Conservation (phyloP, 2,888 invertebrate species). For the Pyrrhopygopsis socrates region DNA sequence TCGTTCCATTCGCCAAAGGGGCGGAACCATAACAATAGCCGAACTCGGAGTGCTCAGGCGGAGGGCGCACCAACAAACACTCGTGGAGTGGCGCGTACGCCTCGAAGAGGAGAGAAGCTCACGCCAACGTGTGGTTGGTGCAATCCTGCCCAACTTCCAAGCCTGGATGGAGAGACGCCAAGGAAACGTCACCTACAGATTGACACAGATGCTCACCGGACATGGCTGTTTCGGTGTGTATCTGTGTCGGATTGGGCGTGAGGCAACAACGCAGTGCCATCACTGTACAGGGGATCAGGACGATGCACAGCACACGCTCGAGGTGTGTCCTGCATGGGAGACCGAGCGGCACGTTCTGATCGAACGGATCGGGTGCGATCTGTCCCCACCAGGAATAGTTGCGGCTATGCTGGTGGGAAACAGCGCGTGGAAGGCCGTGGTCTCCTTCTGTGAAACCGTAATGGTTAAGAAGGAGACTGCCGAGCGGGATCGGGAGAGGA, state of each 20-base stretch:
- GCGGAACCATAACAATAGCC: background rate
- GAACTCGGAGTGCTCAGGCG: background rate
- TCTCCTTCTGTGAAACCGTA: conserved; percentile 25
- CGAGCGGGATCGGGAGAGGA: conserved; percentile 14
- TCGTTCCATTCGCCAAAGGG: background rate
- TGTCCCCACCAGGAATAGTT: conserved; percentile 17
- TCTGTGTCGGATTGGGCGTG: conserved; percentile 25
- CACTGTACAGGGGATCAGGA: conserved; percentile 9
- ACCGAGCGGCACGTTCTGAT: conserved; percentile 2
- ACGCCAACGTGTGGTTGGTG: background rate
- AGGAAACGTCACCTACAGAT: conserved; percentile 14
- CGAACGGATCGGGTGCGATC: background rate
- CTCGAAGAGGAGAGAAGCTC: background rate
- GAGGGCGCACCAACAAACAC: background rate
- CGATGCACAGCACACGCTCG: conserved; percentile 34
- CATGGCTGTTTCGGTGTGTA: conserved; percentile 46
- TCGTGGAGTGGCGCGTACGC: background rate
- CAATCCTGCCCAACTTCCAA: background rate
- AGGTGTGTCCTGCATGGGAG: conserved; percentile 24
- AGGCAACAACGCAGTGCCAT: conserved; percentile 27
- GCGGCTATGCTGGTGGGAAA: conserved; percentile 9
- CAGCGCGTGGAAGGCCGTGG: conserved; percentile 38
- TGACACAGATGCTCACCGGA: conserved; percentile 23
- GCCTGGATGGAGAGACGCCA: conserved; percentile 8
- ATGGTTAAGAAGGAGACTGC: conserved; percentile 37